Evolutionary conservation across 2,113 vertebrate species (phyloP).

Genomic region (Nestor notabilis): DNA sequence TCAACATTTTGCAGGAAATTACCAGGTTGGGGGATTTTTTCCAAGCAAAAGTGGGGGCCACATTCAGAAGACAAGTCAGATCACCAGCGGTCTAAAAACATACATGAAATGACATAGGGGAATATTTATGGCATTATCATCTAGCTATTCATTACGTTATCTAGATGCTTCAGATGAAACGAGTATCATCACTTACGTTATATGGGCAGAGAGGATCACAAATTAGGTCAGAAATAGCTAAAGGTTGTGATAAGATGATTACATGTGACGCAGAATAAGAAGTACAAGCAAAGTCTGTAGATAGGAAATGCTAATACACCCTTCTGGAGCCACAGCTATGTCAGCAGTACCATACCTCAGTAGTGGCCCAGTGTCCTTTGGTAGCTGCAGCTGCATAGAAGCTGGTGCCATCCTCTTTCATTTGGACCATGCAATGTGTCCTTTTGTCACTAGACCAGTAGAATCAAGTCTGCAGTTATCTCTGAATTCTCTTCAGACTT

Average conservation of each 20-base stretch:
- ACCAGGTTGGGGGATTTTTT: neutral
- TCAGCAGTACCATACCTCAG: neutral
- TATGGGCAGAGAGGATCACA: neutral
- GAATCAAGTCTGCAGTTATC: neutral
- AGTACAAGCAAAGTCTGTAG: neutral
- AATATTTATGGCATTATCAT: neutral
- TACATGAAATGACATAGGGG: neutral
- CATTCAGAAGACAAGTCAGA: neutral
- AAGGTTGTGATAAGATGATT: neutral
- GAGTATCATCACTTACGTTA: neutral
- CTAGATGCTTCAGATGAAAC: neutral
- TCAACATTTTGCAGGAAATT: neutral
- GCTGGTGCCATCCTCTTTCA: neutral
- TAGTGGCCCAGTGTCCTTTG: neutral
- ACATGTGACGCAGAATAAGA: neutral
- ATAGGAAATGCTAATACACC: neutral
- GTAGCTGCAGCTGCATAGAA: neutral
- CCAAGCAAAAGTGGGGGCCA: neutral
- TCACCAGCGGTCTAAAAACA: neutral
- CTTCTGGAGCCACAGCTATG: neutral
- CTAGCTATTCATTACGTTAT: neutral
- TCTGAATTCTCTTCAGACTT: neutral
- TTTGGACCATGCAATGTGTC: rapidly evolving
- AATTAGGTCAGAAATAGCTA: neutral
- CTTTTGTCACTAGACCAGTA: neutral